Base-by-base conservation (phyloP, 2,797 vertebrate genomes). In the Rhynchonycteris naso region DNA sequence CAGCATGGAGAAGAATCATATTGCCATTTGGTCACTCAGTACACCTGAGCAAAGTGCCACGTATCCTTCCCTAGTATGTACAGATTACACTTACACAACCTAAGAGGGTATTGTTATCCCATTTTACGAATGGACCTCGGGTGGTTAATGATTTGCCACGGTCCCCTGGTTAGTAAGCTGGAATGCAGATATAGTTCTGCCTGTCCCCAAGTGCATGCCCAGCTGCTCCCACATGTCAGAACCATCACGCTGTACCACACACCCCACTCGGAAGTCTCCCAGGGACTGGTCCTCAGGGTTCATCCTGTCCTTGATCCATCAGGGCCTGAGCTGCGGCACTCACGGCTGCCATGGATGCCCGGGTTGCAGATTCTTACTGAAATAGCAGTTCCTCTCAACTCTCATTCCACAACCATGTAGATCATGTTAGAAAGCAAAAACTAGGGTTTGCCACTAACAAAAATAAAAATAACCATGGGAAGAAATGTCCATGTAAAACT, bases 131-230 rank as follows among this genome's bases (percentile, higher is more conserved):
- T 68, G 72, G 58, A 28, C 65, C 82, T 9, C 2, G 50, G 38
- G 24, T 74, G 14, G 85, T 63, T 92, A 86, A 18, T 93, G 78
- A 90, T 66, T 90, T 76, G 43, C 69, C 58, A 33, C 30, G 66
- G 79, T 16, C 52, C 84, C 68, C 59, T n/a, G 54, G 43, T 74
- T 30, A 22, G 58, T 74, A n/a, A 83, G n/a, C 68, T 87, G 83
- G 66, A 80, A 58, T 21, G 12, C 52, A 91, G 74, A 52, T 21
- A 33, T 19, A 61, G n/a, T 38, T 84, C 50, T 47, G 5, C 63
- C 24, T 38, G 74, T 66, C 16, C 71, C 86, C 22, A 38, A 8
- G 30, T 87, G 30, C 33, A 38, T 3, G 38, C 5, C 33, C 15
- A 26, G 38, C 35, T 66, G 69, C 63, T 74, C 13, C n/a, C 35